Conservation (phyloP, 2,888 invertebrate species). For the Drosophila suboccidentalis region DNA sequence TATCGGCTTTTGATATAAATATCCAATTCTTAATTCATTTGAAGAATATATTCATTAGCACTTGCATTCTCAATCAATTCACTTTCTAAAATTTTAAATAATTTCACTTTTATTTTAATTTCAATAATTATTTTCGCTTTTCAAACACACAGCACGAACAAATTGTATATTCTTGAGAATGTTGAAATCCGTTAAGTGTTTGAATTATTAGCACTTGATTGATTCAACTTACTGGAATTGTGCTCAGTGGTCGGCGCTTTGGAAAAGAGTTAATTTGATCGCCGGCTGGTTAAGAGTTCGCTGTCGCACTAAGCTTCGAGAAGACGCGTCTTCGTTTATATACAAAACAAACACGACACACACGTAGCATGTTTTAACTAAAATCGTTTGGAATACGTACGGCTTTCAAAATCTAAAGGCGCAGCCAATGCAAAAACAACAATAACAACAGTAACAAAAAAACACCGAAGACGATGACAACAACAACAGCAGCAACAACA, state of each 20-base stretch:
- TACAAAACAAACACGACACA: slow-evolving; percentile 70
- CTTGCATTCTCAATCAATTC: slow-evolving; percentile 5
- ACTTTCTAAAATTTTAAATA: neutral
- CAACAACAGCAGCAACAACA: slow-evolving; percentile 10
- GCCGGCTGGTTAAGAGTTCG: slow-evolving; percentile 78
- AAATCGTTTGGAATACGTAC: slow-evolving; percentile 74
- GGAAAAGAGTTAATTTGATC: slow-evolving; percentile 37
- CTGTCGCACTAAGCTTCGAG: slow-evolving; percentile 81
- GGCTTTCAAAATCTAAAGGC: slow-evolving; percentile 75
- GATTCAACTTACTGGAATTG: slow-evolving; percentile 51
- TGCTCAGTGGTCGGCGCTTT: slow-evolving; percentile 48
- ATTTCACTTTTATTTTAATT: slow-evolving; percentile 16
- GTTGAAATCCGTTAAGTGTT: slow-evolving; percentile 17
- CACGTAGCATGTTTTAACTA: slow-evolving; percentile 76
- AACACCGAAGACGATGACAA: slow-evolving; percentile 4
- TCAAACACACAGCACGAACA: slow-evolving; percentile 11
- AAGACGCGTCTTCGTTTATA: slow-evolving; percentile 83
- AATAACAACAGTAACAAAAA: slow-evolving; percentile 6
- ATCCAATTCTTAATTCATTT: neutral
- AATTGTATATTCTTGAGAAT: slow-evolving; percentile 10
- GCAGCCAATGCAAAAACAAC: slow-evolving; percentile 51
- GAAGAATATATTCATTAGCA: slow-evolving; percentile 5
- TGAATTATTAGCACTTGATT: slow-evolving; percentile 27
- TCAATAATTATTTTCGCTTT: slow-evolving; percentile 8
- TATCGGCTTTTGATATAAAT: slow-evolving; percentile 3